phyloP scores from a whole-genome alignment of 2,888 invertebrate species.

The Hanleya hanleyi region DNA sequence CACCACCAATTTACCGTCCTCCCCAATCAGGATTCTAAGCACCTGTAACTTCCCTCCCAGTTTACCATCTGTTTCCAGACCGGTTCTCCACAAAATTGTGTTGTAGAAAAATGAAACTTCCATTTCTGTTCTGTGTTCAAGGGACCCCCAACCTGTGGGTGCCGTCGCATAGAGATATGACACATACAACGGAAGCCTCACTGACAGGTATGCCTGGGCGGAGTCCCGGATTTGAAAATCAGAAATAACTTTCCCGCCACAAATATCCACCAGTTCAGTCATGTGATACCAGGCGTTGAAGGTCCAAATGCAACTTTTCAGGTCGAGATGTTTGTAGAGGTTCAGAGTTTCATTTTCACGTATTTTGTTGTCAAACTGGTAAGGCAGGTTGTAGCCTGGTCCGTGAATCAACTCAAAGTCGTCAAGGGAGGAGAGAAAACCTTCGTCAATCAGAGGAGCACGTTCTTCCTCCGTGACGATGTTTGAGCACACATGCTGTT shows the following conservation, averaged over 20 bases:
- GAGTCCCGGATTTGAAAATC: conserved; percentile 67
- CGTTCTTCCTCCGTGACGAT: conserved; percentile 58
- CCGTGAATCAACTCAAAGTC: conserved; percentile 16
- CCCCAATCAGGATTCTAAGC: conserved; percentile 66
- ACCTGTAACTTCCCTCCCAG: conserved; percentile 64
- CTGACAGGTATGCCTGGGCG: conserved; percentile 70
- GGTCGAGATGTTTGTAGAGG: conserved; percentile 72
- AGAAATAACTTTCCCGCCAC: conserved; percentile 73
- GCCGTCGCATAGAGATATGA: conserved; percentile 72
- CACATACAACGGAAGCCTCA: conserved; percentile 73
- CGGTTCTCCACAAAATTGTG: conserved; percentile 71
- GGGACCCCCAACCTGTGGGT: conserved; percentile 72
- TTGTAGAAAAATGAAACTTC: conserved; percentile 73
- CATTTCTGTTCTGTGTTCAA: conserved; percentile 74
- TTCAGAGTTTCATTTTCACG: conserved; percentile 58
- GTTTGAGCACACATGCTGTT: conserved; percentile 74
- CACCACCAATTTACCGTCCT: conserved; percentile 71
- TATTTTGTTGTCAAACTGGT: conserved; percentile 60
- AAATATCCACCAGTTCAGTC: conserved; percentile 72
- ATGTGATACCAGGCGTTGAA: conserved; percentile 74
- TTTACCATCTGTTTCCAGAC: conserved; percentile 66
- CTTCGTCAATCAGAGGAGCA: conserved; percentile 45
- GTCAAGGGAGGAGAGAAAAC: conserved; percentile 49
- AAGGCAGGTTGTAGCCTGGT: conserved; percentile 54
- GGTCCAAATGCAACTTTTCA: conserved; percentile 73